These are phyloP conservation scores for Tachina lurida DNA, from an alignment of 2,888 invertebrate species.

Conservation along the genomic window DNA sequence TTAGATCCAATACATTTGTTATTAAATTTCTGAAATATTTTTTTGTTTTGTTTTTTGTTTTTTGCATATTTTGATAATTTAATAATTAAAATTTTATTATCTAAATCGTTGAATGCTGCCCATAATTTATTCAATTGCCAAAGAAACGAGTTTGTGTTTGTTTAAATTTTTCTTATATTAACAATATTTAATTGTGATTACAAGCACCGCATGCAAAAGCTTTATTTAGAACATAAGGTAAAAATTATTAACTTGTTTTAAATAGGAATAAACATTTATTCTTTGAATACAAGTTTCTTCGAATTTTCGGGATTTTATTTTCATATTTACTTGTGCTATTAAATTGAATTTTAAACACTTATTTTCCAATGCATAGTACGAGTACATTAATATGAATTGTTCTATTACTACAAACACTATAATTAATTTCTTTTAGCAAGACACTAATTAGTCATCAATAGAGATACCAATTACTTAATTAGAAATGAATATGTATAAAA, in stretches of 20 bases:
- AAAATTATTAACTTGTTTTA: not conserved
- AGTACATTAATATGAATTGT: not conserved
- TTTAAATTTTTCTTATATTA: too few relatives aligned
- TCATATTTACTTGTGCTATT: not conserved
- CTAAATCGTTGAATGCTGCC: too few relatives aligned
- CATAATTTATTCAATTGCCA: too few relatives aligned
- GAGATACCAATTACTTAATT: conserved; percentile 13
- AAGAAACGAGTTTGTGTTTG: too few relatives aligned
- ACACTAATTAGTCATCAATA: conserved; percentile 23
- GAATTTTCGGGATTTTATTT: not conserved
- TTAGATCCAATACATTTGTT: too few relatives aligned
- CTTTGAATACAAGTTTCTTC: not conserved
- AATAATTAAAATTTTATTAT: too few relatives aligned
- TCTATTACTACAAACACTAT: not conserved
- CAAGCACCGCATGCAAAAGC: not conserved
- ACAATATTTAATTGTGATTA: too few relatives aligned
- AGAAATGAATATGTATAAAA: not conserved
- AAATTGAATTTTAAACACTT: not conserved
- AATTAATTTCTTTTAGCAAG: not conserved
- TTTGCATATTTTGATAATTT: too few relatives aligned
- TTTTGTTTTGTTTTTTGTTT: too few relatives aligned
- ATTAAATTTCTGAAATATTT: too few relatives aligned
- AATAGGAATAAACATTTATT: not conserved
- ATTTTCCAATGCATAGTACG: not conserved
- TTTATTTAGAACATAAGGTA: not conserved